Evolutionary conservation across 1,140 invertebrate species (phyloP), one percentile per base, ranked within the genome.

Genomic region (Penaeus vannamei): DNA sequence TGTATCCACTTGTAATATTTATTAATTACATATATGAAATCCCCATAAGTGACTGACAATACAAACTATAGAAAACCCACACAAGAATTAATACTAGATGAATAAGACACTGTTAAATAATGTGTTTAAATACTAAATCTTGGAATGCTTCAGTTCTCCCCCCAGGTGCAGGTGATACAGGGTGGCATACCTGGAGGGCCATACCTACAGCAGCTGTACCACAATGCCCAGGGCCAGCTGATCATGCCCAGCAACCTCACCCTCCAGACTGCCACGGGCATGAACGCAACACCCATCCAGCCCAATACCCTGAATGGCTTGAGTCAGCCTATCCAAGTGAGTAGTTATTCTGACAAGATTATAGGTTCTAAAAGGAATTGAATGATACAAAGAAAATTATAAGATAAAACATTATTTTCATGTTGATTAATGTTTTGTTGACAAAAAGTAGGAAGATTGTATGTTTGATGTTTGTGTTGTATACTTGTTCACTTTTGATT

Each of bases 191-290:
- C 96, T 91, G 96, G 95, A 93, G 95, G 95, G 91, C 94, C 96
- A 7, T 97, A 97, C 92, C 93, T 97, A 84, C 96, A 96, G 91
- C 96, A 97, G 92, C 93, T 98, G 22, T 96, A 97, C 92, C 92
- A 92, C 89, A 96, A 97, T 92, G 94, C 95, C 22, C 96, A 96
- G 92, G 96, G 96, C 8, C 95, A 96, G 64, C 92, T 96, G 29
- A 93, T 97, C 17, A 96, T 97, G 95, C 96, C 96, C 1, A 95
- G 96, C 2, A 97, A 97, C 92, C 94, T 97, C 61, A 94, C 96
- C 1, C 93, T 96, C 32, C 96, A 96, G 93, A 72, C 90, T n/a
- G 90, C 90, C n/a, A 69, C 90, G 7, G 90, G 90, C 59, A 90
- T 90, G 90, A 90, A 87, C 76, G 86, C 90, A 8, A 87, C 90